Percentiles rank a stretch among this genome's conserved stretches.
phyloP scores from a whole-genome alignment of 1,140 invertebrate genomes.

The Zaprionus taronus region DNA sequence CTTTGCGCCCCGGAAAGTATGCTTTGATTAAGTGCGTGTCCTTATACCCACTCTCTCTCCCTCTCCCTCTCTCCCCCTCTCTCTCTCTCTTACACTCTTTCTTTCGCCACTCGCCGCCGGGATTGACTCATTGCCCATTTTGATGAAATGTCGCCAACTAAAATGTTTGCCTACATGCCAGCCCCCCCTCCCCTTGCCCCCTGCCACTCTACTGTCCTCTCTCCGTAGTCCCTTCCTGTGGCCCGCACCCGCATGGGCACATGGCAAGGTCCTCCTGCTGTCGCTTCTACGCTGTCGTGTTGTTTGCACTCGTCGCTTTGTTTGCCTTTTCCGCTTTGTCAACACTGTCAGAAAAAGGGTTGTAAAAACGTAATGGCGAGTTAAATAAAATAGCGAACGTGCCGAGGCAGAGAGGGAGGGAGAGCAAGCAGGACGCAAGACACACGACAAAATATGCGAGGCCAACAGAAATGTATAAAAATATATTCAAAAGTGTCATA shows the following conservation, averaged over 20 bases:
- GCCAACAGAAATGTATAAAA: conserved; percentile 58
- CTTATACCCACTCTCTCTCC: neutral
- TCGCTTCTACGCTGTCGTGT: conserved; percentile 29
- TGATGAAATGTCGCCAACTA: conserved; percentile 75
- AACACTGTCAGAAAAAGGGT: conserved; percentile 66
- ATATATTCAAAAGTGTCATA: conserved; percentile 79
- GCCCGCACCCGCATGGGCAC: conserved; percentile 1
- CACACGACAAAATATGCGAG: conserved; percentile 50
- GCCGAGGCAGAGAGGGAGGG: conserved; percentile 24
- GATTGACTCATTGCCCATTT: conserved; percentile 78
- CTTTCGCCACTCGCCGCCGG: conserved; percentile 18
- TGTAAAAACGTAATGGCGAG: conserved; percentile 79
- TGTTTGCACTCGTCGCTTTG: conserved; percentile 69
- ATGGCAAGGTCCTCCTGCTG: neutral
- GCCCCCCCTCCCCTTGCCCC: neutral
- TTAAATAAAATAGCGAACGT: conserved; percentile 76
- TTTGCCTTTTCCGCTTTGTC: conserved; percentile 75
- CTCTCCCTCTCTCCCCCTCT: neutral
- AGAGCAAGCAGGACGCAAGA: conserved; percentile 2
- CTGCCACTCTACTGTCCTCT: neutral
- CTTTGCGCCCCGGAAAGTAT: conserved; percentile 32
- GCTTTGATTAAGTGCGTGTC: conserved; percentile 73
- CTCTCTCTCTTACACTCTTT: neutral
- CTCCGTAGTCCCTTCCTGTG: neutral
- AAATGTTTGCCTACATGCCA: conserved; percentile 52